Conservation (phyloP, 2,797 vertebrate genomes). For the Urophycis tenuis region DNA sequence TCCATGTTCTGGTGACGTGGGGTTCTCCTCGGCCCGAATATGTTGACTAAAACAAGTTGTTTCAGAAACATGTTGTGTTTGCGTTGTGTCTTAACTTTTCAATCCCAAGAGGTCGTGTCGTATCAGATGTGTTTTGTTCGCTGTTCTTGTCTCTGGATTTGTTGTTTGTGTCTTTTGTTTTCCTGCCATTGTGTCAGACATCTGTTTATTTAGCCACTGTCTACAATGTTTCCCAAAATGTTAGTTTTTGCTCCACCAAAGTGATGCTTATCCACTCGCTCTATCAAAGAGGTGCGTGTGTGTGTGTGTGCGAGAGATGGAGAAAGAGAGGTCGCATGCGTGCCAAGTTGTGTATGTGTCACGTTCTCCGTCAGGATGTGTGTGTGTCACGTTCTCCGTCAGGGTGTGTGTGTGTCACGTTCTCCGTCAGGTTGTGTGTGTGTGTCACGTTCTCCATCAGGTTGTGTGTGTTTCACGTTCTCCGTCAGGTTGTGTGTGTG, state of each 20-base stretch:
- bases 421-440: no score
- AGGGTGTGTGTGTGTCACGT: no score
- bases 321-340: background rate
- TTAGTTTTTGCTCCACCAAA: constrained; percentile 20
- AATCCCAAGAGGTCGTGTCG: no score
- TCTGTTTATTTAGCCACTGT: constrained; percentile 59
- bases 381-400: no score
- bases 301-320: background rate
- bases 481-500: no score
- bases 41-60: background rate
- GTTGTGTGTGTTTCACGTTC: no score
- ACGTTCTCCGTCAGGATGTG: no score
- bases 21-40: no score
- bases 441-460: no score
- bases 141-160: constrained; percentile 27
- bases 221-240: constrained; percentile 53
- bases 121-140: constrained; percentile 10
- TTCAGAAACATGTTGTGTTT: background rate
- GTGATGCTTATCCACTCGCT: constrained; percentile 50
- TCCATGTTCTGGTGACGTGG: no score
- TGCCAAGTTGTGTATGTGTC: no score
- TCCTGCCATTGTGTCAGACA: constrained; percentile 57
- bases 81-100: background rate
- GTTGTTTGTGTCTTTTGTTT: constrained; percentile 53
- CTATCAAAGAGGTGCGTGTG: constrained; percentile 28